A percentile compares a stretch with the other conserved stretches of the same genome.
These are phyloP conservation scores for Argyresthia goedartella DNA, from an alignment of 2,888 invertebrate genomes.

Conservation along the genomic window DNA sequence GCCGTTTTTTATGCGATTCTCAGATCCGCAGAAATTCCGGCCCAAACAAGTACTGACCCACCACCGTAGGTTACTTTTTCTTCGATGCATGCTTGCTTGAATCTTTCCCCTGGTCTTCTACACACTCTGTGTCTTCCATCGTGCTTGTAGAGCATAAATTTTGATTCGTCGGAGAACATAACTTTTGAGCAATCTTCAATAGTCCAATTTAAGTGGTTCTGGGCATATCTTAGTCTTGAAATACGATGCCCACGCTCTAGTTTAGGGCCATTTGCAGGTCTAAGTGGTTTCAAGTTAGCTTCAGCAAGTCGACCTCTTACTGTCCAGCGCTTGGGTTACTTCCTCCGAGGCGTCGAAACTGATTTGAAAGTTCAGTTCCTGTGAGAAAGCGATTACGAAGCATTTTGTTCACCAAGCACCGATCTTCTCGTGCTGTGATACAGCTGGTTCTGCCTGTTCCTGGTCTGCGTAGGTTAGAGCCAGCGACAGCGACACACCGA, in stretches of 20 bases:
- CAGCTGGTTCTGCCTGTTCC: slow-evolving; percentile 6
- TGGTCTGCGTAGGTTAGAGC: slow-evolving; percentile 8
- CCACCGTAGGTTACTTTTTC: too few relatives aligned
- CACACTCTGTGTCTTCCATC: slow-evolving; percentile 8
- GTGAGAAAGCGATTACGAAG: not conserved
- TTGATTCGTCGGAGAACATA: not conserved
- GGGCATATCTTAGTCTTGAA: not conserved
- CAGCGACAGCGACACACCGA: not conserved
- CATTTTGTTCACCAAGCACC: slow-evolving; percentile 7
- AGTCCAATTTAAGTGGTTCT: too few relatives aligned
- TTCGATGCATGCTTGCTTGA: too few relatives aligned
- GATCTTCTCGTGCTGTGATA: slow-evolving; percentile 8
- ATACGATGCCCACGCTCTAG: slow-evolving; percentile 1
- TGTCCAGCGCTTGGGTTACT: slow-evolving; percentile 2
- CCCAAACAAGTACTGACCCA: too few relatives aligned
- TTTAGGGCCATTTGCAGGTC: not conserved
- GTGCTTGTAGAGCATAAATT: slow-evolving; percentile 1
- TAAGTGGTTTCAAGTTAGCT: slow-evolving; percentile 2
- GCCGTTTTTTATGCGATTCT: too few relatives aligned
- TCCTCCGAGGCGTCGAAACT: too few relatives aligned
- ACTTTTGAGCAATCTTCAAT: not conserved
- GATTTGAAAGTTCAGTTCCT: too few relatives aligned
- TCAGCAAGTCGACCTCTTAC: not conserved
- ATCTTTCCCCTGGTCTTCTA: too few relatives aligned
- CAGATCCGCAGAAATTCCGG: too few relatives aligned